Percentiles rank a stretch among this genome's conserved stretches.
These are phyloP conservation scores for Nycticebus coucang DNA, from an alignment of 2,113 vertebrate species.

Conservation along the genomic window DNA sequence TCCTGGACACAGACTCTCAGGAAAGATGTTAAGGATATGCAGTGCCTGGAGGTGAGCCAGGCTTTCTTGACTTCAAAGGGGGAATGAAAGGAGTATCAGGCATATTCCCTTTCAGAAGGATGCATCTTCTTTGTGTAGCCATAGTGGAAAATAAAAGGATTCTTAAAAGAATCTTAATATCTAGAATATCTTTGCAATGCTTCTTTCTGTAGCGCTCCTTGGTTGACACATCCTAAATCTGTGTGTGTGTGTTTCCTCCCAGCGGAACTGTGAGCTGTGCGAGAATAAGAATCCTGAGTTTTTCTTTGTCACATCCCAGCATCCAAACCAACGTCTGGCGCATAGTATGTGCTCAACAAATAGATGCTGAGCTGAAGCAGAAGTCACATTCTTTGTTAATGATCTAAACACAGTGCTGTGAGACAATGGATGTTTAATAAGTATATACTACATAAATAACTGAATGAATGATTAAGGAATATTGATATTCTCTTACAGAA, in stretches of 20 bases:
- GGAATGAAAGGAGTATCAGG: background rate
- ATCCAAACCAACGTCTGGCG: rapidly evolving
- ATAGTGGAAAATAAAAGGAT: background rate
- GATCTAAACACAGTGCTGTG: rapidly evolving
- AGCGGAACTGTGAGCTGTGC: background rate
- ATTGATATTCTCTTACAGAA: background rate
- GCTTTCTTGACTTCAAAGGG: rapidly evolving
- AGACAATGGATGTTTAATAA: rapidly evolving
- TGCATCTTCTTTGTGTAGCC: too few relatives aligned
- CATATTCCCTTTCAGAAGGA: background rate
- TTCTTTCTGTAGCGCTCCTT: background rate
- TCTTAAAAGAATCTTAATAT: background rate
- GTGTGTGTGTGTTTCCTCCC: background rate
- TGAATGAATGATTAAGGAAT: background rate
- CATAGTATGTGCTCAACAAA: rapidly evolving
- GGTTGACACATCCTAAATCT: rapidly evolving
- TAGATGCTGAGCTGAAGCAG: too few relatives aligned
- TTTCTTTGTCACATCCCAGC: too few relatives aligned
- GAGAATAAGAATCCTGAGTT: background rate
- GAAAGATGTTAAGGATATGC: background rate
- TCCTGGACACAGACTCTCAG: too few relatives aligned
- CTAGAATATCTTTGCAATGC: background rate
- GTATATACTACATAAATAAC: background rate
- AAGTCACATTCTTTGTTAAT: background rate
- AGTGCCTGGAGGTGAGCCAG: rapidly evolving